phyloP scores from a whole-genome alignment of 2,797 vertebrate genomes.

The Dromococcyx pavoninus region DNA sequence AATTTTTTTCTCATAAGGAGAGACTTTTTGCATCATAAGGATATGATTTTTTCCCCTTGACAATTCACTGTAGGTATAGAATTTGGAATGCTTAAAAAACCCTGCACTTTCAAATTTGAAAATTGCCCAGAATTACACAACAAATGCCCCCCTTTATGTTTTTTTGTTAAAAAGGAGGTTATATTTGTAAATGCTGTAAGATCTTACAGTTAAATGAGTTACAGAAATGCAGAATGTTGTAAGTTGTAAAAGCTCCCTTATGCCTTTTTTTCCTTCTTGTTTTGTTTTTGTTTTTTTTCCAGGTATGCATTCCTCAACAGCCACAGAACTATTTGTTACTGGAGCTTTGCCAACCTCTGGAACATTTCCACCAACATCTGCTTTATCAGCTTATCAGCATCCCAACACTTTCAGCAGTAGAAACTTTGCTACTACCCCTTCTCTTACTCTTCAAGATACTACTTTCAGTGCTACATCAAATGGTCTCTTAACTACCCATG shows the following conservation, averaged over 20 bases:
- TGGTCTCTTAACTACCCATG: constrained; percentile 89
- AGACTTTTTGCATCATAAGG: background rate
- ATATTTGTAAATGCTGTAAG: background rate
- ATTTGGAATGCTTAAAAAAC: background rate
- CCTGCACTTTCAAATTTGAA: background rate
- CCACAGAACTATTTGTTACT: constrained; percentile 92
- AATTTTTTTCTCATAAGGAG: background rate
- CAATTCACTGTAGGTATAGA: background rate
- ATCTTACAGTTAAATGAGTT: background rate
- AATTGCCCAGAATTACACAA: background rate
- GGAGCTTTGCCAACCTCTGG: constrained; percentile 92
- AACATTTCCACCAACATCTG: constrained; percentile 89
- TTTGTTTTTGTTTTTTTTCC: constrained; percentile 49
- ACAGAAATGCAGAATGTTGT: background rate
- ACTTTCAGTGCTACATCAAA: constrained; percentile 91
- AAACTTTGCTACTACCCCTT: constrained; percentile 88
- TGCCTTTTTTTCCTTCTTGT: background rate
- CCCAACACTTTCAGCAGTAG: constrained; percentile 89
- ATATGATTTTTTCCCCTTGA: background rate
- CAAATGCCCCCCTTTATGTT: background rate
- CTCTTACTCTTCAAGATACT: constrained; percentile 90
- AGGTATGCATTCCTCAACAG: constrained; percentile 92
- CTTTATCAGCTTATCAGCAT: constrained; percentile 92
- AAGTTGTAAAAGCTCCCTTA: constrained; percentile 27
- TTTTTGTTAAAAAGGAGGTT: background rate